Base-by-base conservation (phyloP, 2,888 invertebrate genomes). In the Cheilosia pagana region DNA sequence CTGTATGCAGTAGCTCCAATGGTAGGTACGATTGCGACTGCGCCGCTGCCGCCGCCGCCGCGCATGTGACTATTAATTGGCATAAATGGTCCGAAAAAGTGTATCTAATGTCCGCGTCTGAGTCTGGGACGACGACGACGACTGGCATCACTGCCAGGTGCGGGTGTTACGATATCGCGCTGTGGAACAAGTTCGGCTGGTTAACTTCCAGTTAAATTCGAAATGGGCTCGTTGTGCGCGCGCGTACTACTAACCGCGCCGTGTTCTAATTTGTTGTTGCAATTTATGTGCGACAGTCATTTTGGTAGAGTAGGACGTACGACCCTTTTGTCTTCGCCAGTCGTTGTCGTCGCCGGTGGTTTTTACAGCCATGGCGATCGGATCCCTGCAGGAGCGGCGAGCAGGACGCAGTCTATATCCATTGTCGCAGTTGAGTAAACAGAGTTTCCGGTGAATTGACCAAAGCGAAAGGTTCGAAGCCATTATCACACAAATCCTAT, bases 201-300 rank as follows among this genome's bases (percentile, higher is more conserved):
- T 81, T 71, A 60, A 65, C 74, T 83, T 74, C 75, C 53, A 70
- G 63, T 72, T 63, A 59, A 39, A 43, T 65, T 59, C 45, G 55
- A 75, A 71, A 76, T 76, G 75, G 68, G 79, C 31, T 35, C 23
- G 12, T 21, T 48, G 48, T 19, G 48, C 48, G 19, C 19, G 70
- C 70, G 57, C 70, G 65, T 59, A 67, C 60, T 72, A 68, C 76
- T 68, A 45, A 43, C 39, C 39, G 75, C 74, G 63, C 53, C 76
- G 72, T 81, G 86, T 86, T 86, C 86, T 86, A 86, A 86, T 86
- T 86, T 86, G 81, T 86, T 86, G 86, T 86, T 86, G 86, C 71
- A 76, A 83, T 83, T 83, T 83, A 83, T 83, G 78, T 48, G 70
- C 63, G 52, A 48, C 55, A 82, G 71, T 72, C 82, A 71, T 62